Evolutionary conservation across 2,888 invertebrate genomes (phyloP), one percentile per base, ranked within the genome.

Genomic region (Seladonia tumulorum): DNA sequence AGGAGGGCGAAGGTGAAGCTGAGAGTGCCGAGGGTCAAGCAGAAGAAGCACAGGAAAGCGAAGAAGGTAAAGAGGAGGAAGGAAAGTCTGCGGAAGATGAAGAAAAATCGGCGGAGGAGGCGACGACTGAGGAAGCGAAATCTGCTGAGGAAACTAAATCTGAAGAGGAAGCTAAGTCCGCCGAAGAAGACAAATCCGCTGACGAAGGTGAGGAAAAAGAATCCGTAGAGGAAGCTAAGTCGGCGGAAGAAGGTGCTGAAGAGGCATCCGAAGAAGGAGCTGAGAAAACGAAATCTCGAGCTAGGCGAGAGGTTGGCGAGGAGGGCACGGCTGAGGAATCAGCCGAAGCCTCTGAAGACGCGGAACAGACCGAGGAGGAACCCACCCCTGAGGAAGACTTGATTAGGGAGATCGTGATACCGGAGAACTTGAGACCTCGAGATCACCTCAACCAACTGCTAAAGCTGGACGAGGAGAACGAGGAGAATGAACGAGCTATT

Each of bases 401-500:
- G 76, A 95, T 96, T 78, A 95, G 97, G 96, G 97, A 97, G 93
- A 96, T 96, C 90, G 97, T 97, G 93, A 97, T 98, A 90, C 98
- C 98, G 7, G 96, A 97, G 92, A 97, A 98, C 90, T 96, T 98
- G 78, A 96, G 98, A 94, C 96, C 97, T 78, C 96, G 98, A 88
- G 97, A 97, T 78, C 98, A 98, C 93, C 97, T 99, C 83, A 97
- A 97, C 84, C 97, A 98, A 94, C 96, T 99, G 71, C 95, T 99
- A 70, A 97, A 97, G 94, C 95, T 99, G 83, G 97, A 98, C 90
- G 97, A 97, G 84, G 97, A 97, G 92, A 96, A 97, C 66, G 96
- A 97, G 91, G 97, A 97, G 91, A 96, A 96, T 39, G 98, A 98
- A 94, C 95, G 96, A 86, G 96, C 97, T 1, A 95, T 97, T 63